A percentile compares a stretch with the other conserved stretches of the same genome.
These are phyloP conservation scores for Campoletis raptor DNA, from an alignment of 2,888 invertebrate genomes.

Conservation along the genomic window DNA sequence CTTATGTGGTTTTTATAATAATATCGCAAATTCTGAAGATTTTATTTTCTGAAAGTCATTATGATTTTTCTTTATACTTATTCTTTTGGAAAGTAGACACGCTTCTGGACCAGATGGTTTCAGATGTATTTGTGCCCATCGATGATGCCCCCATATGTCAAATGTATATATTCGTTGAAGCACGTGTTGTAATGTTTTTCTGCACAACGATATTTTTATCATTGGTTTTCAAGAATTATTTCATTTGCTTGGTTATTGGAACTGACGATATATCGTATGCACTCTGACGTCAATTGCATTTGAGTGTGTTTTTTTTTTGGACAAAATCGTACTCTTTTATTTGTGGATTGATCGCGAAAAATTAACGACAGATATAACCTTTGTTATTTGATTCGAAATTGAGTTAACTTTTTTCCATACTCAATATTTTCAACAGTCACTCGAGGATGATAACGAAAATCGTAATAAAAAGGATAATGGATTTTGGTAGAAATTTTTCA, in stretches of 20 bases:
- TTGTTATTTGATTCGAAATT: neutral
- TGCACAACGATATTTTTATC: neutral
- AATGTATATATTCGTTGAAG: neutral
- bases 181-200: neutral
- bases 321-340: neutral
- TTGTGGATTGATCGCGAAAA: neutral
- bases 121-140: neutral
- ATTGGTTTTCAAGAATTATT: neutral
- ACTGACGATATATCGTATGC: neutral
- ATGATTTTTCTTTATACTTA: constrained; percentile 12
- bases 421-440: too few species aligned
- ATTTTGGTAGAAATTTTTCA: neutral
- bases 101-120: constrained; percentile 2
- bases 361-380: too few species aligned
- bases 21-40: constrained; percentile 23
- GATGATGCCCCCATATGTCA: neutral
- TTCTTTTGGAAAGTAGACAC: constrained; percentile 20
- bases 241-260: neutral
- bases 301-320: neutral
- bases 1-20: constrained; percentile 19
- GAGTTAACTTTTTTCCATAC: neutral
- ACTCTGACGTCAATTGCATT: neutral
- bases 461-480: too few species aligned
- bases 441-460: too few species aligned
- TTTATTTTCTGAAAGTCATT: constrained; percentile 18